Evolutionary conservation across 1,140 invertebrate genomes (phyloP), one percentile per base, ranked within the genome.

Genomic region (Glomeris maerens): DNA sequence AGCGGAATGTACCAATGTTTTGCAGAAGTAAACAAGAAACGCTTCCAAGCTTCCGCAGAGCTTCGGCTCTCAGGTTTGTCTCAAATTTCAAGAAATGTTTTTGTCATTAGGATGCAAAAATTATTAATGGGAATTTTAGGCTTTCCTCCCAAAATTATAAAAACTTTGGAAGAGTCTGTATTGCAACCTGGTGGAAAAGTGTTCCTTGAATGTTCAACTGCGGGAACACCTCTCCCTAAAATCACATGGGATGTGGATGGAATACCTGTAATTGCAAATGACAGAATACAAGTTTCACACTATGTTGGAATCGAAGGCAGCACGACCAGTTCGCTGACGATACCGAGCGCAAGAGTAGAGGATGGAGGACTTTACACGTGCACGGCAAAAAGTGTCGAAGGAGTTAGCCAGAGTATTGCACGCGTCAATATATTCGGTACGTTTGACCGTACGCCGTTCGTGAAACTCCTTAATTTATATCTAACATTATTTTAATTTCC

Each of bases 1-100:
- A 77, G 77, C 54, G 70, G 69, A 7, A 70, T 71, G 64, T 70
- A 68, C 53, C 69, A 70, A 52, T 72, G 71, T 31, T 62, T 64
- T 1, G 50, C 55, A 14, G 73, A 76, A 49, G 66, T 65, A 50
- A 60, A 63, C 13, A 50, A 60, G 14, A 61, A 65, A 17, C 57
- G 57, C 3, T 59, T 58, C 3, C 69, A 71, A 47, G 64, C 62
- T 3, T 61, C 65, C 1, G 61, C 63, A 3, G 66, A 70, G 49
- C 58, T 72, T 2, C 41, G 60, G 2, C 55, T 71, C 4, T 66
- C 66, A 54, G 68, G 69, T 70, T 72, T 64, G 17, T 42, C 4
- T 4, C 10, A 36, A 36, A 36, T 10, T 36, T 36, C 17, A 36
- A 36, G 17, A 36, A 36, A 36, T 36, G 17, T 36, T 17, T 36